Base-by-base conservation (phyloP, 2,797 vertebrate genomes). In the Bovichtus variegatus region DNA sequence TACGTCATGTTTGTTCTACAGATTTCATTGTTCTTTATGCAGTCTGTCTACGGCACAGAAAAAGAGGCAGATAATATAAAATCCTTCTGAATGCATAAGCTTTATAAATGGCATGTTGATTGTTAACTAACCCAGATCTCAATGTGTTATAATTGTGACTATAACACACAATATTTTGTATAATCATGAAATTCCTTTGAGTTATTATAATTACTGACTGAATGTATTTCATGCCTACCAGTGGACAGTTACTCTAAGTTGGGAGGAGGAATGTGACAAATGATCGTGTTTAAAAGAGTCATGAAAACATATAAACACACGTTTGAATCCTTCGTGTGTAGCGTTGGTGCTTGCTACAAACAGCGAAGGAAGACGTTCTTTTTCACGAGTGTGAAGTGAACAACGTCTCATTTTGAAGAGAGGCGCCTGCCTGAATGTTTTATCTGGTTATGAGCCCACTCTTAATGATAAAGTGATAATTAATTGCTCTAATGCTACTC, bases 381-480 rank as follows among this genome's bases (percentile, higher is more conserved):
- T 43, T 21, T 31, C 44, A 15, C 4, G n/a, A 9, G 29, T 11
- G 19, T 25, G 3, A 19, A 38, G 19, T 34, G 31, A 9, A 21
- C 15, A 25, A n/a, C n/a, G 40, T 40, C 3, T 54, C 7, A 49
- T 41, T 49, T 51, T 27, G 2, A 25, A 19, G 16, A 46, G 57
- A n/a, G 23, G 23, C 40, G n/a, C 13, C 16, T 19, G 3, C 53
- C n/a, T 3, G 8, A 36, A 25, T n/a, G 27, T 61, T 60, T 41
- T 7, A 53, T 58, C 11, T 53, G 15, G 55, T 74, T 29, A 47
- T 46, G 27, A 34, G 1, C 47, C 4, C 1, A 23, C 15, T 55
- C 16, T 40, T n/a, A 21, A 15, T 60, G 34, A 54, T 62, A n/a
- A 63, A 78, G 16, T 34, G 2, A 60, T 23, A 18, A 53, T 67